Evolutionary conservation across 2,888 invertebrate species (phyloP), one percentile per base, ranked within the genome.

Genomic region (Hypercompe scribonia): DNA sequence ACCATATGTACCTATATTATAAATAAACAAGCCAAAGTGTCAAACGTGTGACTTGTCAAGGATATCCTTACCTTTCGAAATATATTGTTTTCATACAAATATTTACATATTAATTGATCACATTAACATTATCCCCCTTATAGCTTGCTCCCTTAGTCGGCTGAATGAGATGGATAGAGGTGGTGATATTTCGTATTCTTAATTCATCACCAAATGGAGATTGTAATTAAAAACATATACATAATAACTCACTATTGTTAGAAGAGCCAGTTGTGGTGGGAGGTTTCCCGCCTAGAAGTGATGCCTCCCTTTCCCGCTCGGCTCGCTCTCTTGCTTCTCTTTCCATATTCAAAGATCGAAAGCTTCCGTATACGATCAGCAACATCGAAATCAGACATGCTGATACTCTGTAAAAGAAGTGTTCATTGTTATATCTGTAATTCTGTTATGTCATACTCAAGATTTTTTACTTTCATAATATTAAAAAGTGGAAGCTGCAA

Each of bases 371-470:
- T 58, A 99, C 99, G 88, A 99, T 99, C 83, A 99, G 97, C 87
- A 99, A 97, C 97, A 99, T 99, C 85, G 99, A 99, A 94, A 99
- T 99, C 85, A 99, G 96, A 95, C 99, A 99, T 86, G 99, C 99
- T 71, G 99, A 99, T 78, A 99, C 98, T 89, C 99, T 96, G 91
- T 13, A 72, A 74, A 58, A 46, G 2, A 13, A 54, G 65, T 21
- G 50, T 63, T 10, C 24, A 33, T 39, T 50, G 36, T 64, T 64
- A 34, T 31, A 34, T 24, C 18, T 36, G 10, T 24, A 33, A 33
- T 46, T 66, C 42, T 4, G n/a, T 31, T 28, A 61, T 7, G 15
- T 5, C 8, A 31, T 28, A 18, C 8, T 8, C 7, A 31, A 31
- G 46, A 21, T 15, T 18, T 2, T 28, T 61, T 10, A 54, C n/a